Evolutionary conservation across 2,888 invertebrate species (phyloP), one percentile per base, ranked within the genome.

Genomic region (Norana najaformis): DNA sequence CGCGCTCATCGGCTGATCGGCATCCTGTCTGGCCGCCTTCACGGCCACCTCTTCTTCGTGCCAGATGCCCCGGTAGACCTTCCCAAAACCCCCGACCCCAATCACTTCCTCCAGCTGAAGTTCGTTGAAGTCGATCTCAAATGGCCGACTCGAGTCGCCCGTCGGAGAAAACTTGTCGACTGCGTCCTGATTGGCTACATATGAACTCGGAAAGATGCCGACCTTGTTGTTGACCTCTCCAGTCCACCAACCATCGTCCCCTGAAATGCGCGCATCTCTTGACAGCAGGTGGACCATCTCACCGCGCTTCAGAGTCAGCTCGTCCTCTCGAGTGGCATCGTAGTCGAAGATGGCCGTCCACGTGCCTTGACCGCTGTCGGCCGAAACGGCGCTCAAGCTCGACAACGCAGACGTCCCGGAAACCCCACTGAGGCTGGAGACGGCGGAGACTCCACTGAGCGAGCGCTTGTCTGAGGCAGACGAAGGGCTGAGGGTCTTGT

Each of bases 221-320:
- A 94, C 93, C 41, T 89, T 89, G 53, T 97, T 97, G 95, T 97
- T 97, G 47, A 97, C 97, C 95, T 98, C 98, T 82, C 98, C 98
- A 91, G 98, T 98, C 98, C 98, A 99, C 98, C 98, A 99, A 92
- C 98, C 98, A 93, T 98, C 98, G 95, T 98, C 98, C 38, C 98
- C 98, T 13, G 98, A 98, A 94, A 98, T 98, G 95, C 97, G 97
- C 83, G 97, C 96, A 95, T 98, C 98, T 94, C 97, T 97, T 88
- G 98, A 98, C 90, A 98, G 96, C 91, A 99, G 96, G 95, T 98
- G 97, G 91, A 99, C 97, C 94, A 97, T 97, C 95, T 97, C 97
- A 36, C 98, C 98, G 92, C 97, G 96, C 91, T 97, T 96, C 92
- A 99, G 96, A 91, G 97, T 97, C 93, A 99, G 96, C 95, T 99